Evolutionary conservation across 2,888 invertebrate species (phyloP).

Genomic region (Stenchaetothrips biformis): DNA sequence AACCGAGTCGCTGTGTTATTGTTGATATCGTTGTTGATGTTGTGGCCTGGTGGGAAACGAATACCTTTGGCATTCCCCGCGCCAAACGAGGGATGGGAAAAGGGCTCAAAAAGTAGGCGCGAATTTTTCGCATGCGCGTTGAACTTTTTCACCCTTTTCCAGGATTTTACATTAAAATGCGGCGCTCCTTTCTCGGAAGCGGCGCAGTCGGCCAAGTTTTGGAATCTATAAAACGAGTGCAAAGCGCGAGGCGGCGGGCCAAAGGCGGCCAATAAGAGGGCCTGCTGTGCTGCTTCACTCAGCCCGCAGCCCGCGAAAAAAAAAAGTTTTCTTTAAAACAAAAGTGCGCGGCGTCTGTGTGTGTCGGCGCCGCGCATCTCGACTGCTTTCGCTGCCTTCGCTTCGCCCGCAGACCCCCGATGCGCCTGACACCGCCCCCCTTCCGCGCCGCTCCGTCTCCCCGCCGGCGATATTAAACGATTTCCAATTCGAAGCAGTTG

Average conservation of each 20-base stretch:
- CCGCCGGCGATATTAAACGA: conserved; percentile 2
- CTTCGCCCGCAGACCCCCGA: background rate
- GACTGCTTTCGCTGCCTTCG: background rate
- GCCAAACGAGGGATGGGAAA: too few relatives aligned
- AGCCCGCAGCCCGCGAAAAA: background rate
- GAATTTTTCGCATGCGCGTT: too few relatives aligned
- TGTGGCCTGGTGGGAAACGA: too few relatives aligned
- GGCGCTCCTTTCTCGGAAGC: background rate
- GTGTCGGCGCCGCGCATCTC: too few relatives aligned
- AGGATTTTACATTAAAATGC: background rate
- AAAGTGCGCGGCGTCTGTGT: too few relatives aligned
- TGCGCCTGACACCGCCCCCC: background rate
- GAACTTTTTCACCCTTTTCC: background rate
- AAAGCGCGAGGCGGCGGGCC: background rate
- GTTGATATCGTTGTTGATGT: too few relatives aligned
- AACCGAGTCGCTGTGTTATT: too few relatives aligned
- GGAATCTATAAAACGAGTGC: background rate
- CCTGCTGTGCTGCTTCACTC: background rate
- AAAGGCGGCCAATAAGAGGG: background rate
- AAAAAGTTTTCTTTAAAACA: background rate
- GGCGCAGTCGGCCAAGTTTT: background rate
- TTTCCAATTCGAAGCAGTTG: conserved; percentile 23
- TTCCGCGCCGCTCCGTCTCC: background rate
- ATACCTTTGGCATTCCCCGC: too few relatives aligned
- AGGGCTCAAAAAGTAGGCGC: too few relatives aligned